Evolutionary conservation across 2,797 vertebrate species (phyloP).

Genomic region (Cuniculus paca): DNA sequence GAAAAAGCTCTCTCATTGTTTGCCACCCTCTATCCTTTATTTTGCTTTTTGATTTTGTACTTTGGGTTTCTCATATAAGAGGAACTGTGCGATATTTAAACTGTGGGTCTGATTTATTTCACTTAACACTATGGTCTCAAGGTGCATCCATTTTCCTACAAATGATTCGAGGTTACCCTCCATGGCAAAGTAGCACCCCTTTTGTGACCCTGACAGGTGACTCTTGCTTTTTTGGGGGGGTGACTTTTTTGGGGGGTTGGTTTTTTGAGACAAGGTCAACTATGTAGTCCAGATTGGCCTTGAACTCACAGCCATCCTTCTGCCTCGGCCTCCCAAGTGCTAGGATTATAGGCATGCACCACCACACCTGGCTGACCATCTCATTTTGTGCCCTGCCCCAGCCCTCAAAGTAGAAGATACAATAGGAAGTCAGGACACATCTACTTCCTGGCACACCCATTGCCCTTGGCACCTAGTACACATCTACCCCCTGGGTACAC

Average conservation of each 20-base stretch:
- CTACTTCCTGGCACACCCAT: background rate
- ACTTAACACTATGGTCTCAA: background rate
- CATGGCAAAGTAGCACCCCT: background rate
- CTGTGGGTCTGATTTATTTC: background rate
- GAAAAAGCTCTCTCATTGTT: background rate
- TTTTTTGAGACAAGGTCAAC: background rate
- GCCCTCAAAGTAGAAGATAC: background rate
- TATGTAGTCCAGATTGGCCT: background rate
- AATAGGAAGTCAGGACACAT: background rate
- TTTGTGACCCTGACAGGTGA: background rate
- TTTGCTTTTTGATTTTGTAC: background rate
- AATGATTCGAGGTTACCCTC: too few species aligned
- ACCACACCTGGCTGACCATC: rapidly evolving
- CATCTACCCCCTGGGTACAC: too few species aligned
- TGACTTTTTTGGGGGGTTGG: background rate
- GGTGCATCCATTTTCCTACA: background rate
- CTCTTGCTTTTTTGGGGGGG: background rate
- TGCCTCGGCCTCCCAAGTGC: background rate
- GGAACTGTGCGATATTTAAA: background rate
- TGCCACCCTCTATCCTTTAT: background rate
- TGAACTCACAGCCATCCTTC: background rate
- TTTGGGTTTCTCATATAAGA: background rate
- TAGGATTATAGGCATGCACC: background rate
- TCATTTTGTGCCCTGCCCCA: too few species aligned
- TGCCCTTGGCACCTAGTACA: background rate